Base-by-base conservation (phyloP, 1,140 invertebrate genomes). In the Ephestia elutella region DNA sequence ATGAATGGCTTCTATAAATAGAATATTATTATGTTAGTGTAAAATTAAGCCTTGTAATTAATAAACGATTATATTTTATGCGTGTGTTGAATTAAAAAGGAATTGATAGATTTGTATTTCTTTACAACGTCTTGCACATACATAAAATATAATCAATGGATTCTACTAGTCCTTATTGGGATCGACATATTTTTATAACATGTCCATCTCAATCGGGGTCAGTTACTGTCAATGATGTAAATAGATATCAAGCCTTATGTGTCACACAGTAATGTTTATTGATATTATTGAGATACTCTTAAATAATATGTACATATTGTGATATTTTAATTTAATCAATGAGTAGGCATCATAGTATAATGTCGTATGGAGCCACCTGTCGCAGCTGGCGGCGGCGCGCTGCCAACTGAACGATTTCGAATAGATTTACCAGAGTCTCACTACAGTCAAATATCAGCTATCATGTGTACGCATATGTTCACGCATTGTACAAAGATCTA, bases 401-500 rank as follows among this genome's bases (percentile, higher is more conserved):
- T 15, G 38, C 38, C 38, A 15, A 10, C 38, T 17, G n/a, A 5
- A 44, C 38, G 15, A 44, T 44, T 15, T 44, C 15, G 38, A 15
- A 17, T 44, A 44, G 0, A 2, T 10, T 57, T 57, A 56, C 63
- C 57, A 57, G 65, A 75, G 70, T 68, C 70, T 71, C 75, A 76
- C 67, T 71, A 80, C 73, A 66, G 68, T 72, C 73, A 77, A 57
- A 49, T 62, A 59, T 70, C 71, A 59, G 62, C 67, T 63, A 72
- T 78, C 68, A 78, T 75, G 66, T 76, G 73, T 79, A 77, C 75
- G 75, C 38, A 44, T 75, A 82, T 75, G 71, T 76, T 68, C 66
- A 73, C 77, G 71, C 78, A 83, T 80, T 88, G 83, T 88, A 88
- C 83, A 88, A 88, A 88, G 82, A 80, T 77, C 71, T 82, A 85